Evolutionary conservation across 2,113 vertebrate species (phyloP).

Genomic region (Calonectris borealis): DNA sequence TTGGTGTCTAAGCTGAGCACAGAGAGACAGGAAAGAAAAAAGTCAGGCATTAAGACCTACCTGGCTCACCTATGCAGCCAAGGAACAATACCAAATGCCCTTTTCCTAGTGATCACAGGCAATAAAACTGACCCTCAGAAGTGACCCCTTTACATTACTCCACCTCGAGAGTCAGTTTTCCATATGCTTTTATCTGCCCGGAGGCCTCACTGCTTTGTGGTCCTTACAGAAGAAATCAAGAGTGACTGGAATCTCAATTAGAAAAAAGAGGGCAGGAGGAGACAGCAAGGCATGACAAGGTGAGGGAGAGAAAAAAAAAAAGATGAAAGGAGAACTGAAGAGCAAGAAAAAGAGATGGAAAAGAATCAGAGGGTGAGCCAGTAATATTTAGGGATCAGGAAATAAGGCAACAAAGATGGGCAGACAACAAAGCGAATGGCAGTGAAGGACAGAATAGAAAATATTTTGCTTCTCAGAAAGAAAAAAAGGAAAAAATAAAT

Average conservation of each 20-base stretch:
- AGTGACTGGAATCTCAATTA: slow-evolving; percentile 41
- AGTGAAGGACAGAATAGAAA: not conserved
- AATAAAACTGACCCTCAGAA: slow-evolving; percentile 17
- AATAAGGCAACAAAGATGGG: not conserved
- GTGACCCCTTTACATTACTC: not conserved
- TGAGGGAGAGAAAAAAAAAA: not conserved
- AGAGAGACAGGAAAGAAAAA: not conserved
- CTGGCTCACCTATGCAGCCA: not conserved
- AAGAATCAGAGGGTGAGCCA: not conserved
- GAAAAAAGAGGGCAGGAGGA: not conserved
- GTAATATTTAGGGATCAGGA: not conserved
- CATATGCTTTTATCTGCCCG: not conserved
- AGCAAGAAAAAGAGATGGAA: not conserved
- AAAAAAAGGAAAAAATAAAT: not conserved
- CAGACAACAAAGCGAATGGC: not conserved
- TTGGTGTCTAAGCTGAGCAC: not conserved
- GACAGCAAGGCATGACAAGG: not conserved
- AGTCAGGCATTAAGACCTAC: not conserved
- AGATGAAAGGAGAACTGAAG: not conserved
- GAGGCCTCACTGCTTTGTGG: not conserved
- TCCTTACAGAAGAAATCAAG: not conserved
- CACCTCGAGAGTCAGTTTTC: not conserved
- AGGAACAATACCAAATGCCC: not conserved
- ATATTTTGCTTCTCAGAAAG: not conserved
- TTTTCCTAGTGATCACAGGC: not conserved